phyloP scores from a whole-genome alignment of 2,888 invertebrate species.

The Rhamphomyia laevipes region DNA sequence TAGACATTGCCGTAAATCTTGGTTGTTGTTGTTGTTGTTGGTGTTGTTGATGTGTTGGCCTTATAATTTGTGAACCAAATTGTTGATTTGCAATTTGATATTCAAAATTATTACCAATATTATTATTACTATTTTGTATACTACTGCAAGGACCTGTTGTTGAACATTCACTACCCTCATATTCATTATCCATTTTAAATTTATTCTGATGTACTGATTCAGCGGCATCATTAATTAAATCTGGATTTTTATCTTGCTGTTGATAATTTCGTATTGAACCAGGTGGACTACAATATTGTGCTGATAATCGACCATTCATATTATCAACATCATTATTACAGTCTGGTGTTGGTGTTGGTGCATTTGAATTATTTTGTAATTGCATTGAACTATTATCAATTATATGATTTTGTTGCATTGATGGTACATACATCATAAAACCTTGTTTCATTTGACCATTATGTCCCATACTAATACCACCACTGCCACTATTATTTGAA shows the following conservation, averaged over 20 bases:
- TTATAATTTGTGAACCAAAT: conserved; percentile 42
- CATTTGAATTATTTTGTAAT: conserved; percentile 12
- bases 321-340: not conserved
- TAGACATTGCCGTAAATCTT: conserved; percentile 39
- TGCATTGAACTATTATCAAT: conserved; percentile 21
- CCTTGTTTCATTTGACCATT: conserved; percentile 36
- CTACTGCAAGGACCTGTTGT: conserved; percentile 22
- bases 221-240: conserved; percentile 61
- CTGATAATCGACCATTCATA: not conserved
- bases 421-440: conserved; percentile 32
- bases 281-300: conserved; percentile 42
- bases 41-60: conserved; percentile 31
- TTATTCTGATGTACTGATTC: conserved; percentile 46
- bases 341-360: conserved; percentile 14
- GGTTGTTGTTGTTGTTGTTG: conserved; percentile 16
- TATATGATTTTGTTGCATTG: conserved; percentile 17
- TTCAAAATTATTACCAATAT: conserved; percentile 8
- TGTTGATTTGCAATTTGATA: conserved; percentile 39
- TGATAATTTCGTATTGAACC: conserved; percentile 39
- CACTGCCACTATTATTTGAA: not conserved
- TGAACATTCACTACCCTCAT: conserved; percentile 34
- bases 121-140: conserved; percentile 18
- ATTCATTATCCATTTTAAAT: conserved; percentile 34
- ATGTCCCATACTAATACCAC: conserved; percentile 21
- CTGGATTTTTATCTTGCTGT: conserved; percentile 56